Evolutionary conservation across 2,888 invertebrate species (phyloP).

Genomic region (Bellardia pandia): DNA sequence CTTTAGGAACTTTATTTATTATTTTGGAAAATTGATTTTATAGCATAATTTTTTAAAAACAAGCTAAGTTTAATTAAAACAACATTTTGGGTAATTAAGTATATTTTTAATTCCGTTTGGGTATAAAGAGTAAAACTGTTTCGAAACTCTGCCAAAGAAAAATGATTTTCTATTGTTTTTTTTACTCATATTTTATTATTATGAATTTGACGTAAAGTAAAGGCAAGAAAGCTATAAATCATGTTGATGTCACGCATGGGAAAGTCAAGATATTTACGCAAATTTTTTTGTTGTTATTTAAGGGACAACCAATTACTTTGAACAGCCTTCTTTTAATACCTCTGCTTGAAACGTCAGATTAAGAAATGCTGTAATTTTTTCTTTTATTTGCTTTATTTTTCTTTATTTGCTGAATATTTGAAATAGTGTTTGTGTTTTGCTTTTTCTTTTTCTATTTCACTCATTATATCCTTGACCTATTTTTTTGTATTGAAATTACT

Average conservation of each 20-base stretch:
- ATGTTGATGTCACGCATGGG: slow-evolving; percentile 58
- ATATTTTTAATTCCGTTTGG: too few species aligned
- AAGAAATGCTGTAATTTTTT: not conserved
- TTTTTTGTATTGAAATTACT: slow-evolving; percentile 35
- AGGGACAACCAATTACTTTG: not conserved
- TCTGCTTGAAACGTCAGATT: not conserved
- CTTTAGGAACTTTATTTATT: too few species aligned
- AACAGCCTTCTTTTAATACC: slow-evolving; percentile 1
- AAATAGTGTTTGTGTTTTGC: not conserved
- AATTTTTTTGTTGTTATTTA: slow-evolving; percentile 27
- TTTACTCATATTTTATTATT: not conserved
- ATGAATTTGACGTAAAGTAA: not conserved
- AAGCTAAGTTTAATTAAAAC: too few species aligned
- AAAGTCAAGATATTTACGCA: slow-evolving; percentile 45
- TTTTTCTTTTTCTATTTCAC: not conserved
- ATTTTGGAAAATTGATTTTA: too few species aligned
- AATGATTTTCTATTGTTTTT: not conserved
- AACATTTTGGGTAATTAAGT: too few species aligned
- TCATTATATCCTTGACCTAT: slow-evolving; percentile 66
- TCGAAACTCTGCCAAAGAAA: not conserved
- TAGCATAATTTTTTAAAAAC: too few species aligned
- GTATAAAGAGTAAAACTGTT: too few species aligned
- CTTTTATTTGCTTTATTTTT: too few species aligned
- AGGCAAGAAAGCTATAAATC: not conserved
- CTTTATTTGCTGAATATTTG: slow-evolving; percentile 44